phyloP scores from a whole-genome alignment of 2,113 vertebrate species.

The Oplegnathus fasciatus region DNA sequence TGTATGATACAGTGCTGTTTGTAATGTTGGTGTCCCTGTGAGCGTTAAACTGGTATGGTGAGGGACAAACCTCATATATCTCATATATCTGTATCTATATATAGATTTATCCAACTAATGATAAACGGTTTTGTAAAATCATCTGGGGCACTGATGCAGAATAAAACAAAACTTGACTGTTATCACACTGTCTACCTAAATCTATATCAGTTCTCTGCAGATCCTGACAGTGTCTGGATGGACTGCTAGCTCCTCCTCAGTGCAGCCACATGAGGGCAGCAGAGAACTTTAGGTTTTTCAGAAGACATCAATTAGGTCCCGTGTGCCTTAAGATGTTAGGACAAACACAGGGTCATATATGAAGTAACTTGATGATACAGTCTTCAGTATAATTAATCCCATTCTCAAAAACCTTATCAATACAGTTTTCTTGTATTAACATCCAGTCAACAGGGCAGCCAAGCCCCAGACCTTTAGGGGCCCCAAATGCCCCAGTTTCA shows the following conservation, averaged over 20 bases:
- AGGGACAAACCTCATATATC: not conserved
- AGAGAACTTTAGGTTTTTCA: slow-evolving; percentile 47
- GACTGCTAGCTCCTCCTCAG: not conserved
- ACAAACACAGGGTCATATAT: not conserved
- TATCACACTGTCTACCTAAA: not conserved
- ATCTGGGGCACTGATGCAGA: not conserved
- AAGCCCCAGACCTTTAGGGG: not conserved
- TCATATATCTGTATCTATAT: too few species aligned
- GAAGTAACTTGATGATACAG: not conserved
- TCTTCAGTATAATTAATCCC: not conserved
- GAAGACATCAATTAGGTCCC: not conserved
- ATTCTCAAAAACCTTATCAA: not conserved
- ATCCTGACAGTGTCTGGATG: not conserved
- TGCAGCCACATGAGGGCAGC: slow-evolving; percentile 67
- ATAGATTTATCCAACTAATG: too few species aligned
- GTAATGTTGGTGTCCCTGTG: not conserved
- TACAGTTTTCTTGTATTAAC: not conserved
- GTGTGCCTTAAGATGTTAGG: not conserved
- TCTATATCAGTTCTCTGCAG: not conserved
- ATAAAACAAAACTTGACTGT: not conserved
- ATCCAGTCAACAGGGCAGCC: slow-evolving; percentile 1
- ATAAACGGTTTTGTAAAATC: not conserved
- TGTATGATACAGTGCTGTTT: not conserved
- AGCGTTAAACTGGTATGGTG: not conserved
- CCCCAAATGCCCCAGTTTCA: not conserved